A percentile compares a stretch with the other conserved stretches of the same genome.
These are phyloP conservation scores for Pristis pectinata DNA, from an alignment of 2,797 vertebrate genomes.

Conservation along the genomic window DNA sequence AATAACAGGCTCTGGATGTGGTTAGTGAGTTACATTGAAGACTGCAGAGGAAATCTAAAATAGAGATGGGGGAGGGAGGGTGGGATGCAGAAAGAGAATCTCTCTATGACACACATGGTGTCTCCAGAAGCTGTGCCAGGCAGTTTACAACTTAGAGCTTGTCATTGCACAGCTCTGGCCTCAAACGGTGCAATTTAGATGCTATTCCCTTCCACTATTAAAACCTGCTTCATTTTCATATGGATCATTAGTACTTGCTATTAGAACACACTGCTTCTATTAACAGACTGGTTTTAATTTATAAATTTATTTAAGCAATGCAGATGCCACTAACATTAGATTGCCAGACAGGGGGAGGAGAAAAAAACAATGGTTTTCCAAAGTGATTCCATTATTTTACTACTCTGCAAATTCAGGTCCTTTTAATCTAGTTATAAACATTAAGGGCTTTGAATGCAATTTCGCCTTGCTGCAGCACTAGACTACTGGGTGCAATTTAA, in stretches of 20 bases:
- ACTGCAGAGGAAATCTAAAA: too few species aligned
- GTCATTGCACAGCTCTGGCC: constrained; percentile 34
- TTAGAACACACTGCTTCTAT: constrained; percentile 47
- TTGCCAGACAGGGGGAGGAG: constrained; percentile 37
- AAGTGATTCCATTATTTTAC: constrained; percentile 37
- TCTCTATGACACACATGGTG: constrained; percentile 17
- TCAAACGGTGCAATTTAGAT: constrained; percentile 44
- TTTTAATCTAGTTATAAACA: constrained; percentile 54
- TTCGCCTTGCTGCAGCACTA: constrained; percentile 55
- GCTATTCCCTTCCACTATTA: constrained; percentile 41
- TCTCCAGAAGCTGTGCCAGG: constrained; percentile 34
- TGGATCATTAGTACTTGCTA: constrained; percentile 50
- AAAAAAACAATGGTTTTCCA: constrained; percentile 38
- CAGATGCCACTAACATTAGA: constrained; percentile 42
- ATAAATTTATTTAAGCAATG: constrained; percentile 43
- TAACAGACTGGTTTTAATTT: constrained; percentile 43
- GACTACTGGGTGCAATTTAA: constrained; percentile 64
- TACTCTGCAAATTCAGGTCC: constrained; percentile 31
- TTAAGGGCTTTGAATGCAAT: constrained; percentile 69
- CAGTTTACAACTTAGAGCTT: constrained; percentile 27
- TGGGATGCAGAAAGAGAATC: not conserved
- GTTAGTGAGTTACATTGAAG: not conserved
- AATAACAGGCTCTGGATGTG: not conserved
- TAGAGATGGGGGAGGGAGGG: not conserved
- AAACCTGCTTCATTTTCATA: constrained; percentile 45